A percentile compares a stretch with the other conserved stretches of the same genome.
Conservation (phyloP, 2,797 vertebrate species). For the Cyprinella venusta region DNA sequence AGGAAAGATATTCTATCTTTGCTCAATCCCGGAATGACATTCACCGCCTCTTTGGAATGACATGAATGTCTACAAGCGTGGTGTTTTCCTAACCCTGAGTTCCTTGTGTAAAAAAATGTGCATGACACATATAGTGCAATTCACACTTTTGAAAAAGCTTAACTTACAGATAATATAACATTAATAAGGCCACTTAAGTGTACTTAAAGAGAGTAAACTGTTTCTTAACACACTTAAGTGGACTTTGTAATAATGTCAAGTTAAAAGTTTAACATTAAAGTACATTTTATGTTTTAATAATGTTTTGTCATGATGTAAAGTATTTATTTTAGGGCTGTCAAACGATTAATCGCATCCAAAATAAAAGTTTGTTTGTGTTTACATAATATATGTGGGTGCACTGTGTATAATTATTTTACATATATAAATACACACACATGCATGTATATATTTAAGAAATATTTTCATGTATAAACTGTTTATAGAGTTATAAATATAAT, state of each 20-base stretch:
- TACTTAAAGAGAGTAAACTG: not conserved
- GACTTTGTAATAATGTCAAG: not conserved
- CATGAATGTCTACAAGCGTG: not conserved
- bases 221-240: not conserved
- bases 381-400: no score
- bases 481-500: no score
- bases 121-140: not conserved
- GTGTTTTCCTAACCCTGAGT: not conserved
- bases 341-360: no score
- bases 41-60: slow-evolving; percentile 7
- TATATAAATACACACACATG: no score
- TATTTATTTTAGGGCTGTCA: not conserved
- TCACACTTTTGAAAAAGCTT: not conserved
- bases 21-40: slow-evolving; percentile 11
- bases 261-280: no score
- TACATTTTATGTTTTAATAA: not conserved
- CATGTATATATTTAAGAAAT: no score
- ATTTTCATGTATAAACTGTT: no score
- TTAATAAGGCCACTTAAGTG: not conserved
- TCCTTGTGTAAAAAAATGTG: not conserved
- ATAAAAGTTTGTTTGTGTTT: no score
- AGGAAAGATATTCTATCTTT: not conserved
- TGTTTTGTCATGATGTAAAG: not conserved
- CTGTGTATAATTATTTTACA: no score
- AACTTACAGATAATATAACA: not conserved